Conservation (phyloP, 2,888 invertebrate genomes). For the Timandra comae region DNA sequence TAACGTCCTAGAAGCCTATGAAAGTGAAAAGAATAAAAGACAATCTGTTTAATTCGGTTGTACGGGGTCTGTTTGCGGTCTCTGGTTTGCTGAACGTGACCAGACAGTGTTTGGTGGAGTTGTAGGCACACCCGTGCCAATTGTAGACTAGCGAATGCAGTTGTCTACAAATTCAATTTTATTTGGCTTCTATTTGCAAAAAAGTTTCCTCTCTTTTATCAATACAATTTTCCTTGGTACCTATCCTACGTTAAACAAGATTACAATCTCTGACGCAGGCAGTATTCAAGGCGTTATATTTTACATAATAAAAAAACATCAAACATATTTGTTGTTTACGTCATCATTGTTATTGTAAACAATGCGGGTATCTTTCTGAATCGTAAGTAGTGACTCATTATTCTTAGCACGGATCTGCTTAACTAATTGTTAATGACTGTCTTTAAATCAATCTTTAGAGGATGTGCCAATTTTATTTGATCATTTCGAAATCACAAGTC, state of each 20-base stretch:
- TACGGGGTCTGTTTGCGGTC: slow-evolving; percentile 61
- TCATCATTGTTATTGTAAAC: slow-evolving; percentile 58
- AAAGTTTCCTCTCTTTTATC: too few relatives aligned
- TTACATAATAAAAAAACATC: too few relatives aligned
- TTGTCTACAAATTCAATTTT: slow-evolving; percentile 35
- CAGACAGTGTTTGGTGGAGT: slow-evolving; percentile 51
- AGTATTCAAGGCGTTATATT: too few relatives aligned
- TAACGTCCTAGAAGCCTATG: slow-evolving; percentile 43
- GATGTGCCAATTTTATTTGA: slow-evolving; percentile 20
- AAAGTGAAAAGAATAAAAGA: slow-evolving; percentile 55
- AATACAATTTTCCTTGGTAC: too few relatives aligned
- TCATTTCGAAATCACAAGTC: slow-evolving; percentile 17
- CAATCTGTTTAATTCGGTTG: slow-evolving; percentile 50
- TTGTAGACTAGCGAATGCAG: slow-evolving; percentile 39
- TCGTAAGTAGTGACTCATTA: slow-evolving; percentile 32
- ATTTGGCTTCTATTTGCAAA: too few relatives aligned
- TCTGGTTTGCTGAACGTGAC: slow-evolving; percentile 71
- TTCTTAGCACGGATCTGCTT: slow-evolving; percentile 28
- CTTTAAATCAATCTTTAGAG: slow-evolving; percentile 26
- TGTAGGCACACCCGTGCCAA: slow-evolving; percentile 50
- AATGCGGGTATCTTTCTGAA: slow-evolving; percentile 34
- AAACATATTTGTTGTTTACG: slow-evolving; percentile 24
- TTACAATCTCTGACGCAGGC: too few relatives aligned
- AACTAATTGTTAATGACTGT: slow-evolving; percentile 30
- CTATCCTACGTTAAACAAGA: too few relatives aligned